A percentile compares a stretch with the other conserved stretches of the same genome.
These are phyloP conservation scores for Hedychridium roseum DNA, from an alignment of 2,888 invertebrate species.

Conservation along the genomic window DNA sequence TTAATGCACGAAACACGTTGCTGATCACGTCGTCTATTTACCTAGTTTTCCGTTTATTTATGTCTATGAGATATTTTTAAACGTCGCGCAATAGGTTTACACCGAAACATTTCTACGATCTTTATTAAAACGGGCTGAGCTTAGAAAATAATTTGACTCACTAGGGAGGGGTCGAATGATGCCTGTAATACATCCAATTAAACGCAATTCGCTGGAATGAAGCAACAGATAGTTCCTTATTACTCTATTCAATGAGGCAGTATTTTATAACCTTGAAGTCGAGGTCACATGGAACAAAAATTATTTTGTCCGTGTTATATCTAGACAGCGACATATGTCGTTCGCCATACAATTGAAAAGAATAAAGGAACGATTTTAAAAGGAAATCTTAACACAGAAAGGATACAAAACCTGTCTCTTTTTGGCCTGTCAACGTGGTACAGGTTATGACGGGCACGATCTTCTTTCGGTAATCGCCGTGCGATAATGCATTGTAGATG, in stretches of 20 bases:
- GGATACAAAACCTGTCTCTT: conserved; percentile 18
- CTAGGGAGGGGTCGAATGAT: conserved; percentile 1
- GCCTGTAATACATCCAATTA: not conserved
- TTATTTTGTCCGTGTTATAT: no score
- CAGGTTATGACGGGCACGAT: conserved; percentile 6
- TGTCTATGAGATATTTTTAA: no score
- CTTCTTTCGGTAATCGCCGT: not conserved
- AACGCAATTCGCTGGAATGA: conserved; percentile 13
- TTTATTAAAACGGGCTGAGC: no score
- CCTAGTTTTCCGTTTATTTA: no score
- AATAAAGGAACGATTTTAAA: not conserved
- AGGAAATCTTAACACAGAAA: conserved; percentile 9
- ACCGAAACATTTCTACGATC: no score
- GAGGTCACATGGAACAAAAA: conserved; percentile 11
- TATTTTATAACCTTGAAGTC: conserved; percentile 15
- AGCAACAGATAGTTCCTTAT: not conserved
- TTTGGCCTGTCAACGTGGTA: not conserved
- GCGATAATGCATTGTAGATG: conserved; percentile 4
- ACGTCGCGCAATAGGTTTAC: no score
- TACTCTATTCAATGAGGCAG: not conserved
- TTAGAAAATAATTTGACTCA: conserved; percentile 13
- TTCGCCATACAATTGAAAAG: not conserved
- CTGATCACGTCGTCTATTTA: no score
- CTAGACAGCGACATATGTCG: no score
- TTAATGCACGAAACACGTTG: no score